Evolutionary conservation across 2,888 invertebrate species (phyloP), one percentile per base, ranked within the genome.

Genomic region (Octonoba sinensis): DNA sequence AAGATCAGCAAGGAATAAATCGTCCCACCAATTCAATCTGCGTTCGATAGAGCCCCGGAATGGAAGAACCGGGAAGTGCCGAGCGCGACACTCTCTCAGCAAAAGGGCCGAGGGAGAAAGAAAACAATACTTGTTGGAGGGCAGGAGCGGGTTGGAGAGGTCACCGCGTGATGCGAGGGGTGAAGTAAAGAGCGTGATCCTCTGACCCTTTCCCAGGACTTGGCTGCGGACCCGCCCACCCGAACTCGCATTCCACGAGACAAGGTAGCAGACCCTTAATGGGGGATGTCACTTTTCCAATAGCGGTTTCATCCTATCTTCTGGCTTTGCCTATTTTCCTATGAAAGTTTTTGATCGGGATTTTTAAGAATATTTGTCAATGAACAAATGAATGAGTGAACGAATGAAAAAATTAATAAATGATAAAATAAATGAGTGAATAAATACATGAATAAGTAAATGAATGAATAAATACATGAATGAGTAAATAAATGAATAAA

Each of bases 121-220:
- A 47, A 60, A 60, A 47, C 46, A 66, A 66, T 46, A 67, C 75
- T 60, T 67, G 66, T 49, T 46, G 62, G 18, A 44, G 51, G 60
- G 60, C 27, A 22, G 46, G 49, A 20, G 54, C 13, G 12, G 18
- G 18, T 57, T 20, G 36, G 4, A 36, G 36, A 36, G 36, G 36
- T 36, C 36, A 36, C 36, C 36, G 64, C 13, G 47, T 18, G 44
- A 69, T 69, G 69, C 69, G 20, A 69, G 49, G 60, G 66, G 75
- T 69, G 75, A 76, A 49, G 75, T 67, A 46, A 60, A 69, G 70
- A 24, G 62, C 60, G 20, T 46, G 76, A 44, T 47, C 74, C 49
- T 66, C 66, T 49, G 66, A 77, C 76, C 76, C 70, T 54, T 77
- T 77, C 77, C 77, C 77, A 77, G 77, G 77, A 65, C 77, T 70